phyloP scores from a whole-genome alignment of 1,140 invertebrate species.

The Drosophila bocki region DNA sequence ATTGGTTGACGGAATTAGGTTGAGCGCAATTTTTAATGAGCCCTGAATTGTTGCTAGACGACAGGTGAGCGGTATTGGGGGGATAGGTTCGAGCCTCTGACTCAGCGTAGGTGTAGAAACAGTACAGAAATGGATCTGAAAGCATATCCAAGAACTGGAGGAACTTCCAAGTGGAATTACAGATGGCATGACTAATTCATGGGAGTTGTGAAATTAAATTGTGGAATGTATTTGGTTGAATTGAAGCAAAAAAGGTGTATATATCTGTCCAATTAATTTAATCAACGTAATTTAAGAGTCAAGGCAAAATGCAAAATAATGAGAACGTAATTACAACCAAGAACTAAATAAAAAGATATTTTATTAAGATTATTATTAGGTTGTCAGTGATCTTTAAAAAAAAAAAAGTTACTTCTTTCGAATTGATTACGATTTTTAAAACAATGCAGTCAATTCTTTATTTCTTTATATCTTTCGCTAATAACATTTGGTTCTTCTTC shows the following conservation, averaged over 20 bases:
- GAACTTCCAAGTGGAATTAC: conserved; percentile 2
- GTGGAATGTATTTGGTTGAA: not conserved
- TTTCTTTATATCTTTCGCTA: too few species aligned
- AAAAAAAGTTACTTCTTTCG: not conserved
- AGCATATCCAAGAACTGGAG: conserved; percentile 1
- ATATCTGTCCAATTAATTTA: conserved; percentile 2
- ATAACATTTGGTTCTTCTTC: not conserved
- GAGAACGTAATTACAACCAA: not conserved
- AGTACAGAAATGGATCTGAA: conserved; percentile 12
- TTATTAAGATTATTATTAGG: not conserved
- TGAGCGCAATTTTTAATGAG: conserved; percentile 72
- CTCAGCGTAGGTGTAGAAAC: conserved; percentile 20
- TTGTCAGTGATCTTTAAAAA: not conserved
- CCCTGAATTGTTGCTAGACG: conserved; percentile 33
- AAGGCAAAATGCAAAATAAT: not conserved
- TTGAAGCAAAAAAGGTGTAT: not conserved
- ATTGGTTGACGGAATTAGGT: conserved; percentile 71
- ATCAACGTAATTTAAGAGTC: not conserved
- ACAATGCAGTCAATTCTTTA: not conserved
- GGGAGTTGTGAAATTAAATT: conserved; percentile 24
- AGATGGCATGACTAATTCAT: conserved; percentile 32
- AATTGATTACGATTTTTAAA: not conserved
- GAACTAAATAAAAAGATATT: not conserved
- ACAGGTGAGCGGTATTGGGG: not conserved
- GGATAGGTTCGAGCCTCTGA: conserved; percentile 7